Evolutionary conservation across 2,888 invertebrate species (phyloP), one percentile per base, ranked within the genome.

Genomic region (Lasioglossum calceatum): DNA sequence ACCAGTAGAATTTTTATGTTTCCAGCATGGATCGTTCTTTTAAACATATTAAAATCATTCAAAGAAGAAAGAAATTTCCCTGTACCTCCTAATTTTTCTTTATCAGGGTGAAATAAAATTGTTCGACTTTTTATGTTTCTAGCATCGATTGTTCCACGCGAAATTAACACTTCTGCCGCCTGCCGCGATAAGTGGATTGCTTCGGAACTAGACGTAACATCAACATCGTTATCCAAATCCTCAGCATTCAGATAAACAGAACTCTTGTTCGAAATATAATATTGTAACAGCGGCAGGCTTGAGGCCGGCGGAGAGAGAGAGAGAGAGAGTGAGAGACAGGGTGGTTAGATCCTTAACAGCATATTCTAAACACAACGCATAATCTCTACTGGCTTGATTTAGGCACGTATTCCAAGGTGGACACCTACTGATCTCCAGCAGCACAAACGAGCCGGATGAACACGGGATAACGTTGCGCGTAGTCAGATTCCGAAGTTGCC

Each of bases 361-460:
- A 44, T 79, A 79, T 71, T 79, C 78, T 76, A 79, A 85, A 79
- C 85, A 75, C 72, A 73, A 84, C 47, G 50, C 72, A 72, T 85
- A 85, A 85, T 84, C 79, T 75, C 85, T 32, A 32, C 32, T n/a
- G 54, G 72, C 54, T 75, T 77, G 85, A 85, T 85, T 80, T 80
- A 80, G 80, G 73, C 85, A 85, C 86, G 86, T 85, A 86, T 71
- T 74, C 77, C 50, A 71, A 86, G 80, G 79, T 86, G 74, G 74
- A 67, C 76, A 79, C 27, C 72, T 76, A 79, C 64, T 76, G 70
- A 77, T 80, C 73, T 80, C 73, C 42, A 71, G n/a, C 58, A 70
- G 74, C 86, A 77, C 80, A 80, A 77, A 81, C 80, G 85, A 81
- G 76, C 77, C 42, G 71, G 75, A 58, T 79, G 81, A 85, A 79